Conservation (phyloP, 1,140 invertebrate genomes). For the Lepidurus couesii region DNA sequence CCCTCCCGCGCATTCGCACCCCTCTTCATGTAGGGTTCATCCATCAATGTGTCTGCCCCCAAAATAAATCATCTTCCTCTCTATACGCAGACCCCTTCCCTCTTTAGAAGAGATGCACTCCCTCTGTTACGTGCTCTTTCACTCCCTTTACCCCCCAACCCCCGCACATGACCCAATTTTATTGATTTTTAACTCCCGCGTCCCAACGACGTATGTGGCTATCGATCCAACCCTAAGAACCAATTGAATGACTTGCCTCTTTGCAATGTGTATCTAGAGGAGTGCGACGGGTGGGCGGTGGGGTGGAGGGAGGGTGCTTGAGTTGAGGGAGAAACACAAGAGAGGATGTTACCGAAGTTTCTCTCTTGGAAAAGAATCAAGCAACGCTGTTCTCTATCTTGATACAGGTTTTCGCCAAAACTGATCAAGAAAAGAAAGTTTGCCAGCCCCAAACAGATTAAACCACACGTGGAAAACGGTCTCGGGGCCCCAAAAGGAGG, state of each 20-base stretch:
- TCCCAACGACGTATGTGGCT: conserved; percentile 20
- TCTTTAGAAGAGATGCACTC: background rate
- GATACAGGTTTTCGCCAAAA: background rate
- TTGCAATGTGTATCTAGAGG: background rate
- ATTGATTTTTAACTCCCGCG: conserved; percentile 19
- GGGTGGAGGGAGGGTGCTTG: background rate
- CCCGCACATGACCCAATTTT: conserved; percentile 12
- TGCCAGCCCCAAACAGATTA: background rate
- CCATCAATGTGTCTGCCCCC: background rate
- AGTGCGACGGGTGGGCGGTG: background rate
- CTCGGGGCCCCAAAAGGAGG: background rate
- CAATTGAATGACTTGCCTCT: conserved; percentile 22
- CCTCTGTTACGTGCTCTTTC: conserved; percentile 1
- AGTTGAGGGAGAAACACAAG: too few species aligned
- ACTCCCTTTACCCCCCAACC: background rate
- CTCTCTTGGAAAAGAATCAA: too few species aligned
- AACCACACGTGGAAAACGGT: background rate
- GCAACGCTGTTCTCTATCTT: too few species aligned
- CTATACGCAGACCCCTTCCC: background rate
- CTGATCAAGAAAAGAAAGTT: background rate
- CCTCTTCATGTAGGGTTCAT: background rate
- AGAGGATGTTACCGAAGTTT: too few species aligned
- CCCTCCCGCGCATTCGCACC: background rate
- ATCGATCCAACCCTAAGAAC: conserved; percentile 1
- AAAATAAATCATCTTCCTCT: conserved; percentile 3